phyloP scores from a whole-genome alignment of 2,888 invertebrate species.

The Macrophya annulata region DNA sequence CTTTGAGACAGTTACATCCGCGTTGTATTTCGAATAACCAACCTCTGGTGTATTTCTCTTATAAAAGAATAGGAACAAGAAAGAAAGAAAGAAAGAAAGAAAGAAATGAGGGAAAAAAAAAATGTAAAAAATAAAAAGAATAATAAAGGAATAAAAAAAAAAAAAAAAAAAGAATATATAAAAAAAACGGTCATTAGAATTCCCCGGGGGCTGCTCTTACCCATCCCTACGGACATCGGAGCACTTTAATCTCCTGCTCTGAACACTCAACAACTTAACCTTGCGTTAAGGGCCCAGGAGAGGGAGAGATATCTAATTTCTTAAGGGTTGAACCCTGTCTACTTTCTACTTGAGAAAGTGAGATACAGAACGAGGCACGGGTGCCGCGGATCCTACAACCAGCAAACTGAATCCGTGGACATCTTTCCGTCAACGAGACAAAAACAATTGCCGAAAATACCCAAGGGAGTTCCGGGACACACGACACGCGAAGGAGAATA shows the following conservation, averaged over 20 bases:
- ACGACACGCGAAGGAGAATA: constrained; percentile 2
- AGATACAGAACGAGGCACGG: neutral
- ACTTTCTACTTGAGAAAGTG: constrained; percentile 1
- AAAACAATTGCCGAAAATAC: constrained; percentile 26
- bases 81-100: neutral
- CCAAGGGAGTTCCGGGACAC: neutral
- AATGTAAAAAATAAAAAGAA: neutral
- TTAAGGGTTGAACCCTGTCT: constrained; percentile 58
- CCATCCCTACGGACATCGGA: constrained; percentile 65
- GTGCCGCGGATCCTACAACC: too few relatives aligned
- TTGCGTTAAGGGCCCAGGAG: constrained; percentile 61
- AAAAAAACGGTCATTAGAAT: constrained; percentile 71
- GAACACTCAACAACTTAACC: constrained; percentile 69
- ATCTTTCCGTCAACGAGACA: neutral
- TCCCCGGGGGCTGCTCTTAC: constrained; percentile 69
- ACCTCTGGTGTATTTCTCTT: constrained; percentile 19
- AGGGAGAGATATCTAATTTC: constrained; percentile 62
- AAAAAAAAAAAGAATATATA: neutral
- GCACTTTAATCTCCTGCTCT: constrained; percentile 74
- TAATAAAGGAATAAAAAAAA: neutral
- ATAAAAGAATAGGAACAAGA: neutral
- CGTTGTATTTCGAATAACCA: constrained; percentile 21
- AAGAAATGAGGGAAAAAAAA: neutral
- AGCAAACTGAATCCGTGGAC: constrained; percentile 10
- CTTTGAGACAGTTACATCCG: constrained; percentile 26